phyloP scores from a whole-genome alignment of 2,888 invertebrate species.

The Lamellibrachia satsuma region DNA sequence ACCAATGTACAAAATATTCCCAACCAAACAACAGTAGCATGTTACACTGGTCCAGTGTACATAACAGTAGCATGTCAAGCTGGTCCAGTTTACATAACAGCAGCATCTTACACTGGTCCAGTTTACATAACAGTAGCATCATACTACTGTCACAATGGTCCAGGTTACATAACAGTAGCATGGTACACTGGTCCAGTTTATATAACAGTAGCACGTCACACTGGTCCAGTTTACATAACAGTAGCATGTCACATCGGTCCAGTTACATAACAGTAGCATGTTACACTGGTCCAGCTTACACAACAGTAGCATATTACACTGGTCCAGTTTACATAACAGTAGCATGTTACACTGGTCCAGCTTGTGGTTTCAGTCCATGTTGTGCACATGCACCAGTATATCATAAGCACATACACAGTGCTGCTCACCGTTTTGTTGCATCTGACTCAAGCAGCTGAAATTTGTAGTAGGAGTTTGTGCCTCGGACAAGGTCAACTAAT shows the following conservation, averaged over 20 bases:
- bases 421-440: slow-evolving; percentile 68
- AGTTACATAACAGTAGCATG: too few species aligned
- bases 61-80: background rate
- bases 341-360: too few species aligned
- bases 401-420: background rate
- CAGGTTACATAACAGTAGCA: too few species aligned
- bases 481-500: slow-evolving; percentile 83
- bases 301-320: background rate
- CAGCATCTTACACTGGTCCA: too few species aligned
- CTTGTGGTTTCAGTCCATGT: background rate
- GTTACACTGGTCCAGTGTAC: too few species aligned
- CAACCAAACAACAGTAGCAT: background rate
- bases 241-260: too few species aligned
- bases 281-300: background rate
- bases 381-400: background rate
- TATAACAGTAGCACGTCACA: background rate
- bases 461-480: slow-evolving; percentile 94
- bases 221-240: too few species aligned
- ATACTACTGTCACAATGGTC: background rate
- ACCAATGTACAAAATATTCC: background rate
- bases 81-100: too few species aligned
- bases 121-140: background rate
- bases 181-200: background rate
- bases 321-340: background rate
- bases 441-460: slow-evolving; percentile 87